Base-by-base conservation (phyloP, 2,113 vertebrate genomes). In the Puffinus mauretanicus region DNA sequence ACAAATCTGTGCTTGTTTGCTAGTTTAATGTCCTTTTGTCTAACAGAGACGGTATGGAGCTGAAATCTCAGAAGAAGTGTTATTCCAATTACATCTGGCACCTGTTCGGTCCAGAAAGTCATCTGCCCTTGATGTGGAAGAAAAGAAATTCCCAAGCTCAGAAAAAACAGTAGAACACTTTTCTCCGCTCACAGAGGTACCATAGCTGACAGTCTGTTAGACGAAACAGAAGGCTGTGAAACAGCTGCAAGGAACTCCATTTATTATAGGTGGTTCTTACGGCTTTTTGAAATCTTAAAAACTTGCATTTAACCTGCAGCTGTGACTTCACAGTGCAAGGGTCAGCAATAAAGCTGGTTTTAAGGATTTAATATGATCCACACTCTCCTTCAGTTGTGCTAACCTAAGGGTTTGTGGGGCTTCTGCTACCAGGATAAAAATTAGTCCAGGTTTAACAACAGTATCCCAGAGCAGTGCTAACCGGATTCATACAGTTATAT, bases 161-260 rank as follows among this genome's bases (percentile, higher is more conserved):
- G 24, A 2, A 11, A 73, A 25, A 70, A 2, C 11, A 65, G n/a
- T 3, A 15, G 38, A 70, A 25, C 3, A 3, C 26, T 64, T 93
- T 30, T 6, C 77, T 52, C 76, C 61, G 0, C 91, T 97, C 72
- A 96, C 96, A 71, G 77, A 96, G 96, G 96, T 97, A 95, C 47
- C 3, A 1, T 15, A 44, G 58, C 64, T 61, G 34, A 46, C 10
- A 16, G 91, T 8, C 10, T 70, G 40, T 26, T 70, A 25, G 46
- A 34, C 8, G 7, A 32, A 82, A 27, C 16, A 19, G 64, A 44
- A 38, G 29, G 22, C 57, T 40, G 60, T 40, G 44, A 54, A 84
- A 36, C 46, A 82, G n/a, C 52, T 21, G 38, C 36, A 22, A 24
- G 34, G 47, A 65, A 29, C 40, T n/a, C 51, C 14, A 1, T 60